These are phyloP conservation scores for Paradoxurus hermaphroditus DNA, from an alignment of 2,113 vertebrate species.

Conservation along the genomic window DNA sequence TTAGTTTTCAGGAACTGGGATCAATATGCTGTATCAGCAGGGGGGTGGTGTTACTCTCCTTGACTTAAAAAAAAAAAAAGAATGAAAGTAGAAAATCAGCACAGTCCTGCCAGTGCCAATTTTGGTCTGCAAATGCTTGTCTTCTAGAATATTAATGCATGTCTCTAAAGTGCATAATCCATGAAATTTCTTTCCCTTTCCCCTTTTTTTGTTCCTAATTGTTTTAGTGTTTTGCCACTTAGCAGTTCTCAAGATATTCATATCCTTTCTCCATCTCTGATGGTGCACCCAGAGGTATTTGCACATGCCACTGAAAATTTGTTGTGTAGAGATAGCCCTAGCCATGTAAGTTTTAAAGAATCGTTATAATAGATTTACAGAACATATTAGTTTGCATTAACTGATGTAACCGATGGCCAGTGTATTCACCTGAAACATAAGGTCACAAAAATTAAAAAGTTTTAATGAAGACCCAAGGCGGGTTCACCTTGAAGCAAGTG, in stretches of 20 bases:
- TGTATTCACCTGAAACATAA: not conserved
- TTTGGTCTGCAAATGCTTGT: not conserved
- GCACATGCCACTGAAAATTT: not conserved
- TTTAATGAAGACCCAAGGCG: not conserved
- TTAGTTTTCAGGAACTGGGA: slow-evolving; percentile 50
- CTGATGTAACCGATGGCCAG: not conserved
- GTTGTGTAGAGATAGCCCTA: not conserved
- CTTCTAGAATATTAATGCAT: not conserved
- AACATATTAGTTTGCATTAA: not conserved
- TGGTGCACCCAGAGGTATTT: not conserved
- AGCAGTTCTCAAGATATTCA: not conserved
- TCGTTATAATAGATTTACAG: not conserved
- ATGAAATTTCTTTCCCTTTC: not conserved
- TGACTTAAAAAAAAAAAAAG: not conserved
- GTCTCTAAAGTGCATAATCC: not conserved
- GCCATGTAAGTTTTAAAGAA: not conserved
- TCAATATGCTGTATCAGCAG: not conserved
- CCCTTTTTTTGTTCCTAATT: not conserved
- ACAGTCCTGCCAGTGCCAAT: not conserved
- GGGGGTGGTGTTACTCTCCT: not conserved
- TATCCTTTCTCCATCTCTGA: not conserved
- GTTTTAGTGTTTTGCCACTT: not conserved
- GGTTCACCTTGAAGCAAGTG: not conserved
- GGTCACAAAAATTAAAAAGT: not conserved
- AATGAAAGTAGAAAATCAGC: not conserved